These are phyloP conservation scores for Ibycter americanus DNA, from an alignment of 2,797 vertebrate genomes.

Conservation along the genomic window DNA sequence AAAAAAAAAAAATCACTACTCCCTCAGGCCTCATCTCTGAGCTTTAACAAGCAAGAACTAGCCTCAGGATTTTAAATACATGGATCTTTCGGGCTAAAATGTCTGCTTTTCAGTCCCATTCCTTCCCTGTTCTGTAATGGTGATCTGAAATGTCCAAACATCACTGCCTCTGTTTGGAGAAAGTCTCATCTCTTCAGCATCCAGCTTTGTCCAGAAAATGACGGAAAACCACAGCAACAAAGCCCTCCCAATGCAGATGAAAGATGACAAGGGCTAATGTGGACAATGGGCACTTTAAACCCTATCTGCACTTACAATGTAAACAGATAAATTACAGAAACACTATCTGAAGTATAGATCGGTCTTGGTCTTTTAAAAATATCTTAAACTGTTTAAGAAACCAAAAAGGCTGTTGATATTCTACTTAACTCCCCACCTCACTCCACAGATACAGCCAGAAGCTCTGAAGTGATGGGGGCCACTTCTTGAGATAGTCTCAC, in stretches of 20 bases:
- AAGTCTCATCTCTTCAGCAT: not conserved
- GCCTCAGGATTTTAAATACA: not conserved
- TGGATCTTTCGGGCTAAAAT: not conserved
- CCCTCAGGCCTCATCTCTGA: not conserved
- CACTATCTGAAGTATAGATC: not conserved
- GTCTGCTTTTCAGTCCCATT: not conserved
- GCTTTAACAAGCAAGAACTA: constrained; percentile 18
- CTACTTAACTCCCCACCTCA: not conserved
- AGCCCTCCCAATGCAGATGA: not conserved
- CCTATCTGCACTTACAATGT: not conserved
- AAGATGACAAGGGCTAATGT: not conserved
- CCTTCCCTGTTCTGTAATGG: not conserved
- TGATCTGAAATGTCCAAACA: not conserved
- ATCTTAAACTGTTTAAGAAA: not conserved
- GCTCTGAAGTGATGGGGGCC: not conserved
- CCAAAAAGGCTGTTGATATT: not conserved
- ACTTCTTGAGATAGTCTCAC: not conserved
- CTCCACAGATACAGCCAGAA: not conserved
- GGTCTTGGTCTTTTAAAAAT: not conserved
- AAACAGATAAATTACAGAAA: constrained; percentile 7
- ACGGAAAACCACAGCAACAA: not conserved
- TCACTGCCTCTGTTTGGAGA: not conserved
- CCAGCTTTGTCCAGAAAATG: not conserved
- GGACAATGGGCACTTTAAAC: not conserved
- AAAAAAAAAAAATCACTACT: not conserved